Evolutionary conservation across 2,113 vertebrate genomes (phyloP), one percentile per base, ranked within the genome.

Genomic region (Muscicapa adusta): DNA sequence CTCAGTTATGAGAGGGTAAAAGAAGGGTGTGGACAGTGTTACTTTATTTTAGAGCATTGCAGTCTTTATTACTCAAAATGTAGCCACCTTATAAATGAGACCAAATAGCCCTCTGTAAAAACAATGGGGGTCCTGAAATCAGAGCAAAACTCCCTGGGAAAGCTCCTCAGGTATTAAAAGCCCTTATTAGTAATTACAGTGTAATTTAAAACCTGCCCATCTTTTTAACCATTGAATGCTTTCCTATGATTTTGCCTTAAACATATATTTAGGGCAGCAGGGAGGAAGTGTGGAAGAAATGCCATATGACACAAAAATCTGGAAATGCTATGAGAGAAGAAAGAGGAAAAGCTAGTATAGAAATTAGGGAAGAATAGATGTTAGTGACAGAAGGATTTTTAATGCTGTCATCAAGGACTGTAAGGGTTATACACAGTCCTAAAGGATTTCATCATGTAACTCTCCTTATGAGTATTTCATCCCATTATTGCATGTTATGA

Each of bases 201-300:
- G 77, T 93, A 72, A 72, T 93, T 94, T 94, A 71, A 96, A 96
- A 95, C 86, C 51, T 94, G 85, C 56, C 82, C 42, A 56, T 88
- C 67, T 93, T 93, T 91, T 85, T 45, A 93, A 85, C 34, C 57
- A 66, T 68, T 58, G 91, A 75, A 94, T 67, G 48, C 76, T 93
- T 77, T 86, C 85, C 90, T 90, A 1, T 93, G 60, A 53, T 95
- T 93, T 94, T 85, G 43, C 63, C 92, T 91, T 89, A 88, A 91
- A 84, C 75, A 16, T 77, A 45, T 94, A 77, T 77, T 88, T 95
- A 92, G 33, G 56, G 60, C 68, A 78, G 66, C 57, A 58, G 76
- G 85, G 65, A 77, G n/a, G 56, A 86, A 90, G 58, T 13, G 18
- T 82, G 71, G n/a, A 87, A 72, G 68, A 67, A 79, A 77, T 74